A percentile compares a stretch with the other conserved stretches of the same genome.
phyloP scores from a whole-genome alignment of 2,888 invertebrate species.

The Ormia ochracea region DNA sequence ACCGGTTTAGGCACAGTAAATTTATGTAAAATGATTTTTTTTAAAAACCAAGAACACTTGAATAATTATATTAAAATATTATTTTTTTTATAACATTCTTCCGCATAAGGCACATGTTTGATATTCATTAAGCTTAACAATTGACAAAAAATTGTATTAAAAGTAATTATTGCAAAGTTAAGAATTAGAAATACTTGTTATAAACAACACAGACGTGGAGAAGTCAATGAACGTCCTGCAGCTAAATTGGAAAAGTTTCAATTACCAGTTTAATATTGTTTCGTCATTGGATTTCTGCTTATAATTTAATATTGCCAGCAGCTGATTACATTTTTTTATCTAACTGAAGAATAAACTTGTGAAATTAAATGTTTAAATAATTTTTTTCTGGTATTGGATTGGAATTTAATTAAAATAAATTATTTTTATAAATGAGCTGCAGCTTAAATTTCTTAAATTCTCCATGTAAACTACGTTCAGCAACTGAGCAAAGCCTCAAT shows the following conservation, averaged over 20 bases:
- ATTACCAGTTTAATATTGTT: neutral
- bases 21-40: neutral
- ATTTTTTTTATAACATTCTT: neutral
- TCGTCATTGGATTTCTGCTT: neutral
- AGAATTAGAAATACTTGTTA: neutral
- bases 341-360: too few relatives aligned
- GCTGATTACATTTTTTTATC: neutral
- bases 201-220: neutral
- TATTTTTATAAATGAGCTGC: too few relatives aligned
- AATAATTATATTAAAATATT: too few relatives aligned
- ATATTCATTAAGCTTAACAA: neutral
- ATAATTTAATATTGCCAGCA: too few relatives aligned
- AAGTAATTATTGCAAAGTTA: neutral
- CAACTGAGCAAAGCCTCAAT: too few relatives aligned
- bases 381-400: too few relatives aligned
- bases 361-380: too few relatives aligned
- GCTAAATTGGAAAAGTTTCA: neutral
- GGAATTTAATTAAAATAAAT: too few relatives aligned
- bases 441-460: too few relatives aligned
- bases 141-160: neutral
- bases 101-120: neutral
- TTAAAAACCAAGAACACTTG: too few relatives aligned
- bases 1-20: too few relatives aligned
- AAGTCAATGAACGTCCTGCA: conserved; percentile 13
- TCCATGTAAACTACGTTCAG: too few relatives aligned